These are phyloP conservation scores for Chlorops oryzae DNA, from an alignment of 1,140 invertebrate genomes.

Conservation along the genomic window DNA sequence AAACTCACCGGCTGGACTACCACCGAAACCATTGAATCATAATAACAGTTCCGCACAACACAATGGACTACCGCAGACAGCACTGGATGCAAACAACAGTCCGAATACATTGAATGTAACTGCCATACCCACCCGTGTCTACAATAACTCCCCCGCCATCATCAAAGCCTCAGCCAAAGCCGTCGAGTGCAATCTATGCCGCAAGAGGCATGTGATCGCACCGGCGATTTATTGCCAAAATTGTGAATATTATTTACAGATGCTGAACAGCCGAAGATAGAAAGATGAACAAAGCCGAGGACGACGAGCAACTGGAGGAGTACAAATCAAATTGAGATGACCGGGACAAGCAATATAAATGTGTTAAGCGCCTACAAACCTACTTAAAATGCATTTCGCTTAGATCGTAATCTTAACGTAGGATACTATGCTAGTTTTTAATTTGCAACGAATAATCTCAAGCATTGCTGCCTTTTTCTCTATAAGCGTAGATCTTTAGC, in stretches of 20 bases:
- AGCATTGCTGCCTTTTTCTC: conserved; percentile 40
- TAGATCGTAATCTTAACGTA: too few species aligned
- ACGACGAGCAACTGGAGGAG: too few species aligned
- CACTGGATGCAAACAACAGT: conserved; percentile 1
- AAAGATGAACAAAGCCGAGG: not conserved
- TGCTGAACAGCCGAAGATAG: conserved; percentile 44
- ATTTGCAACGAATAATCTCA: conserved; percentile 37
- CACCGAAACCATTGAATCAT: conserved; percentile 20
- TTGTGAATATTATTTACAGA: conserved; percentile 86
- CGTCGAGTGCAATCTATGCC: conserved; percentile 70
- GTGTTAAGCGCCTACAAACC: too few species aligned
- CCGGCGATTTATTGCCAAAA: conserved; percentile 77
- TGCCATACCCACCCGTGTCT: conserved; percentile 41
- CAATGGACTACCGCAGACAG: conserved; percentile 11
- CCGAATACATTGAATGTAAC: conserved; percentile 30
- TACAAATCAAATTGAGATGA: too few species aligned
- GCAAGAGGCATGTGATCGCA: conserved; percentile 70
- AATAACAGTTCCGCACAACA: conserved; percentile 24
- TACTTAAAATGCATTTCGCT: too few species aligned
- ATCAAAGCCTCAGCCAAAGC: conserved; percentile 52
- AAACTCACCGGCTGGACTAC: conserved; percentile 10
- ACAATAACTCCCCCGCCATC: conserved; percentile 46
- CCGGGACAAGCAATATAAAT: too few species aligned
- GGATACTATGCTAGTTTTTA: too few species aligned
- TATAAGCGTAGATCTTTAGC: too few species aligned